Base-by-base conservation (phyloP, 2,797 vertebrate species). In the Arremon brunneinucha region DNA sequence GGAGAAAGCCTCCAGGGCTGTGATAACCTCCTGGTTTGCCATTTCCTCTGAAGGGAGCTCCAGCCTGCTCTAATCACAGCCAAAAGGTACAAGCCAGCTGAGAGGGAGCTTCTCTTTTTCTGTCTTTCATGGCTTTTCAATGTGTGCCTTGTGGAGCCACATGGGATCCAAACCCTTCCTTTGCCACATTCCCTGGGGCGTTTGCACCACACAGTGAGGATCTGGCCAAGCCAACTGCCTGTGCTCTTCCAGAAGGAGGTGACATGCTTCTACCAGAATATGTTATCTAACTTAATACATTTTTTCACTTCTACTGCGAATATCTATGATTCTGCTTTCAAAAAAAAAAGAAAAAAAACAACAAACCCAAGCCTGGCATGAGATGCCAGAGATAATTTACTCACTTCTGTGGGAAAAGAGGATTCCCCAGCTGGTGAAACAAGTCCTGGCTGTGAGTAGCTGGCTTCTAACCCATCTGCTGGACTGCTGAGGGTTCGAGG, bases 181-280 rank as follows among this genome's bases (percentile, higher is more conserved):
- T 57, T 39, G 18, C 68, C 44, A 27, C 0, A 1, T 19, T 87
- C 68, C 71, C 79, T 2, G 21, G 32, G 22, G 11, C 8, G 12
- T 53, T 64, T 6, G 2, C 10, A 7, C 50, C 14, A 15, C 30
- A 23, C 0, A 3, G 0, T 0, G 3, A 49, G 43, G 59, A 49
- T 37, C 37, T 3, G 7, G 32, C 65, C 6, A 5, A 75, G 46
- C 4, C 39, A 74, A 81, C 17, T 60, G 4, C 0, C 14, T 30
- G 1, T n/a, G 49, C 13, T 50, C 69, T 68, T 79, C 56, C 68
- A 74, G 76, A 87, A 55, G 35, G 41, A 69, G 35, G 3, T 14
- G 5, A 50, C 12, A 3, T 2, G 2, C 77, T 69, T 85, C 82
- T 76, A 46, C 23, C 30, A 76, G 63, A 49, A 47, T 27, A 30